These are phyloP conservation scores for Mus minutoides DNA, from an alignment of 2,797 vertebrate species.

Conservation along the genomic window DNA sequence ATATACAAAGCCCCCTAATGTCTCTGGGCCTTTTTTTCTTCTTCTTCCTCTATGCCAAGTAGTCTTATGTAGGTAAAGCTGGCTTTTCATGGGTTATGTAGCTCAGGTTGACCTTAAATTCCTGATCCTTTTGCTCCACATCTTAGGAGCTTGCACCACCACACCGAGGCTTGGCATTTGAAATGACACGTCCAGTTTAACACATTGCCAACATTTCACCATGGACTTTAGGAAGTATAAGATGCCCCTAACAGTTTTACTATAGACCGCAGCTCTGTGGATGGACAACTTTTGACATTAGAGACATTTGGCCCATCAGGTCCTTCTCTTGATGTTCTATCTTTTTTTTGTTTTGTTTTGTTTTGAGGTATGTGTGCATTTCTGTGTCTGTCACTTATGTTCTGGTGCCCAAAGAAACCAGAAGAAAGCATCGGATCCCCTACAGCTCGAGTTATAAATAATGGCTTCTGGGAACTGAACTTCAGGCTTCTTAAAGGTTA, in stretches of 20 bases:
- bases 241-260: not conserved
- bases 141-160: not conserved
- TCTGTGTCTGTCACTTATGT: not conserved
- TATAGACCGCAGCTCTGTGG: not conserved
- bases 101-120: not conserved
- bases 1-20: not conserved
- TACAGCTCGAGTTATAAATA: not conserved
- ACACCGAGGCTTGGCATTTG: not conserved
- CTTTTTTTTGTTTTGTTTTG: not conserved
- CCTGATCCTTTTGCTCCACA: not conserved
- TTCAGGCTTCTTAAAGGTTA: not conserved
- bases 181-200: not conserved
- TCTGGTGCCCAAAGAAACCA: not conserved
- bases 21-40: not conserved
- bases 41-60: not conserved
- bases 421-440: not conserved
- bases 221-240: not conserved
- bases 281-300: not conserved
- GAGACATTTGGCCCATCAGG: not conserved
- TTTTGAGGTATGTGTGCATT: not conserved
- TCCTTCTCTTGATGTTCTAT: not conserved
- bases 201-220: not conserved
- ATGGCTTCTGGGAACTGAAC: not conserved
- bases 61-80: not conserved
- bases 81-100: not conserved